Evolutionary conservation across 2,888 invertebrate genomes (phyloP).

Genomic region (Nineta flava): DNA sequence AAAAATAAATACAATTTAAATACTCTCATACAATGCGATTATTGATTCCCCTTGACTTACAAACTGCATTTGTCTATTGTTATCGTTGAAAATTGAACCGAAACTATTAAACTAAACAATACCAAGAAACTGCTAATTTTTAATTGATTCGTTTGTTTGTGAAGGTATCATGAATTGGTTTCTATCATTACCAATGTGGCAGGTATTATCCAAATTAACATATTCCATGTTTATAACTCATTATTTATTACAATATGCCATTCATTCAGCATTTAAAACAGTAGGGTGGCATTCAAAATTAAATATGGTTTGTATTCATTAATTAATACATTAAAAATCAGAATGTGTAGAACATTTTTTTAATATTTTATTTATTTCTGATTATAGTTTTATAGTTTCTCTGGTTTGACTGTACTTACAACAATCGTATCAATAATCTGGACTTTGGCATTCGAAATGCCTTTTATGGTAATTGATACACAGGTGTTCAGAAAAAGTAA

Average conservation of each 20-base stretch:
- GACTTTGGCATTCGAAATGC: neutral
- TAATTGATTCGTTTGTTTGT: slow-evolving; percentile 8
- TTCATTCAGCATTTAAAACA: neutral
- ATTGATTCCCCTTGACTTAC: no score
- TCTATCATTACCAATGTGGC: slow-evolving; percentile 10
- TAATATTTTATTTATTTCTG: no score
- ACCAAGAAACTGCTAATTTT: no score
- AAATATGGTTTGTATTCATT: neutral
- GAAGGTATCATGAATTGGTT: slow-evolving; percentile 12
- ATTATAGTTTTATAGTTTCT: neutral
- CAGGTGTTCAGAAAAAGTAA: no score
- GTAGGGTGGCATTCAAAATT: neutral
- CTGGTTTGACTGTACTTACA: neutral
- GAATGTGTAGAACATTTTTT: no score
- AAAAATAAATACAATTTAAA: no score
- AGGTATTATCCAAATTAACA: slow-evolving; percentile 9
- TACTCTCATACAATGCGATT: no score
- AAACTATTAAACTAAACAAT: no score
- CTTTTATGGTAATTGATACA: neutral
- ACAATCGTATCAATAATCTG: neutral
- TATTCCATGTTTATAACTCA: slow-evolving; percentile 11
- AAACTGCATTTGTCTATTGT: no score
- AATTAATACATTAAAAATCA: no score
- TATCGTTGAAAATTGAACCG: no score
- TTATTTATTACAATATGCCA: slow-evolving; percentile 2